Evolutionary conservation across 2,888 invertebrate genomes (phyloP), one percentile per base, ranked within the genome.

Genomic region (Polydrusus pterygomalis): DNA sequence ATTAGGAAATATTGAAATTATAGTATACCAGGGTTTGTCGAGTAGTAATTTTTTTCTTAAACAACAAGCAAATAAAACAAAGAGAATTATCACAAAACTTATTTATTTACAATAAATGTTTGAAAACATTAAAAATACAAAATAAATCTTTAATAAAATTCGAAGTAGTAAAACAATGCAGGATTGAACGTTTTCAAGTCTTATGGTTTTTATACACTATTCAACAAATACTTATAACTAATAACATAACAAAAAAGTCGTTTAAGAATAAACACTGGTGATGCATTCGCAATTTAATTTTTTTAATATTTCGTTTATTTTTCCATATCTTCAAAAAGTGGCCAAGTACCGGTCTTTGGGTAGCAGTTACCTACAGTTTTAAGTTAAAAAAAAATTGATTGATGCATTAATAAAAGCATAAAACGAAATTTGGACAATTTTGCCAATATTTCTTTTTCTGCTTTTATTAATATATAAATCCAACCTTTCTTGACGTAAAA

Each of bases 201-300:
- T 60, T 38, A 10, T 38, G 38, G 10, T 60, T 60, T 60, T 54
- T 68, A 68, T 56, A 43, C 17, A 68, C 68, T 68, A 68, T 15
- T 68, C 56, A 68, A 68, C 68, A 68, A n/a, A 43, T 15, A 20
- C 13, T 15, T 38, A 25, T 63, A 63, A 38, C n/a, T n/a, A n/a
- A 60, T 56, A 34, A 56, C 54, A 54, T 17, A 49, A 40, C 43
- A 47, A 8, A 17, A 47, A 17, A 3, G n/a, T 13, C 45, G 6
- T 45, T 2, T 45, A 8, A 13, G 2, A 13, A n/a, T n/a, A 45
- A 9, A 40, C n/a, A n/a, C n/a, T n/a, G n/a, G n/a, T n/a, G n/a
- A n/a, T n/a, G n/a, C n/a, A n/a, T n/a, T n/a, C n/a, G n/a, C n/a
- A n/a, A n/a, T n/a, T n/a, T n/a, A n/a, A n/a, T n/a, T n/a, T n/a